Conservation (phyloP, 2,888 invertebrate species). For the Troides helena region DNA sequence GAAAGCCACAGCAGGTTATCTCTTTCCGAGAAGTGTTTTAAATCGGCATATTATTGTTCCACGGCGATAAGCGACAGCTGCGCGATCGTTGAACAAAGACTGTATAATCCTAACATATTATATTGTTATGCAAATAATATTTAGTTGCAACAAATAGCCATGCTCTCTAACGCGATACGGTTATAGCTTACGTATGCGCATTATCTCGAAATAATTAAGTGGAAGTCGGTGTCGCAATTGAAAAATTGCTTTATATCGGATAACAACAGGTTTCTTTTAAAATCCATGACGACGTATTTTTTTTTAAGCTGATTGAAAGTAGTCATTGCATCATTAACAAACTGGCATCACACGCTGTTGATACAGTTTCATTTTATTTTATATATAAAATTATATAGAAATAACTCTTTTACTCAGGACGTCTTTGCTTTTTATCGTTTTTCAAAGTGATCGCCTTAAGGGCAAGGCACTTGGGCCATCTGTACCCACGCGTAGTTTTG, state of each 20-base stretch:
- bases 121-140: slow-evolving; percentile 58
- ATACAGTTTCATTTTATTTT: neutral
- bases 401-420: neutral
- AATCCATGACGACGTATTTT: slow-evolving; percentile 11
- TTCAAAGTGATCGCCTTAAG: slow-evolving; percentile 32
- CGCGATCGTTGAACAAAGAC: slow-evolving; percentile 68
- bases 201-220: slow-evolving; percentile 62
- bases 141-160: slow-evolving; percentile 44
- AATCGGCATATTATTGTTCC: slow-evolving; percentile 67
- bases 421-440: slow-evolving; percentile 18
- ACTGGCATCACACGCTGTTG: neutral
- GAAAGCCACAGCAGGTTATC: slow-evolving; percentile 57
- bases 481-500: slow-evolving; percentile 58
- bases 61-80: slow-evolving; percentile 73
- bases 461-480: slow-evolving; percentile 38
- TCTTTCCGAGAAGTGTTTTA: slow-evolving; percentile 62
- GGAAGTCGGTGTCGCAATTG: slow-evolving; percentile 54
- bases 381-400: neutral
- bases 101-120: slow-evolving; percentile 59
- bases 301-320: neutral
- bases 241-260: slow-evolving; percentile 35
- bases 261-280: slow-evolving; percentile 22
- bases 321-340: neutral
- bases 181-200: slow-evolving; percentile 54
- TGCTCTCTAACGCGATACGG: slow-evolving; percentile 50